These are phyloP conservation scores for Allacma fusca DNA, from an alignment of 2,888 invertebrate species.

Conservation along the genomic window DNA sequence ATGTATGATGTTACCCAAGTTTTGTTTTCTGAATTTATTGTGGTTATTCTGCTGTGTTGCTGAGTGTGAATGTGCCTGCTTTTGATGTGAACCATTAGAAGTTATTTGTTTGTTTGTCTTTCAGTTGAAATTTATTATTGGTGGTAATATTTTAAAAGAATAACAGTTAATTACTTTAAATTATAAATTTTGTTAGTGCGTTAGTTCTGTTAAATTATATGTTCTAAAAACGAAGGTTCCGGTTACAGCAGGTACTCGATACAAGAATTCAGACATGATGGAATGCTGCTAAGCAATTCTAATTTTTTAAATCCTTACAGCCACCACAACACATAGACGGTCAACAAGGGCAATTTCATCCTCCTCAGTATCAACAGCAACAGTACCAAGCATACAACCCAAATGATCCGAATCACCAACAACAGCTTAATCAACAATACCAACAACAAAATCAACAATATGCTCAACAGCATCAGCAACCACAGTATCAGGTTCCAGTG, in stretches of 20 bases:
- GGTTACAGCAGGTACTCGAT: too few relatives aligned
- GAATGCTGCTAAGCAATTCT: conserved; percentile 27
- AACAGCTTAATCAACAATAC: conserved; percentile 56
- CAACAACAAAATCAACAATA: conserved; percentile 60
- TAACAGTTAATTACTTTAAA: too few relatives aligned
- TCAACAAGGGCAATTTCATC: conserved; percentile 53
- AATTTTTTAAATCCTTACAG: background rate
- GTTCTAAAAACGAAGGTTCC: too few relatives aligned
- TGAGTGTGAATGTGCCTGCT: background rate
- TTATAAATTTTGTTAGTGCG: too few relatives aligned
- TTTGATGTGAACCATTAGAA: background rate
- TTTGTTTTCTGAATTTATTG: conserved; percentile 2
- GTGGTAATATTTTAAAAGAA: too few relatives aligned
- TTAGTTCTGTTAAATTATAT: too few relatives aligned
- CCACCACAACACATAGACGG: conserved; percentile 24
- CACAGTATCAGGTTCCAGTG: conserved; percentile 55
- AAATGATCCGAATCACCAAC: conserved; percentile 58
- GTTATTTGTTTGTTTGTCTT: background rate
- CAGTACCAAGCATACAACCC: conserved; percentile 53
- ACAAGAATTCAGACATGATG: too few relatives aligned
- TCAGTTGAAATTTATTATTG: background rate
- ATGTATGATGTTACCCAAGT: conserved; percentile 45
- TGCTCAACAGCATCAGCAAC: conserved; percentile 60
- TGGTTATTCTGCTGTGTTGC: conserved; percentile 13
- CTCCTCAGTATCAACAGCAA: conserved; percentile 58